Evolutionary conservation across 2,888 invertebrate species (phyloP), one percentile per base, ranked within the genome.

Genomic region (Seira ritae): DNA sequence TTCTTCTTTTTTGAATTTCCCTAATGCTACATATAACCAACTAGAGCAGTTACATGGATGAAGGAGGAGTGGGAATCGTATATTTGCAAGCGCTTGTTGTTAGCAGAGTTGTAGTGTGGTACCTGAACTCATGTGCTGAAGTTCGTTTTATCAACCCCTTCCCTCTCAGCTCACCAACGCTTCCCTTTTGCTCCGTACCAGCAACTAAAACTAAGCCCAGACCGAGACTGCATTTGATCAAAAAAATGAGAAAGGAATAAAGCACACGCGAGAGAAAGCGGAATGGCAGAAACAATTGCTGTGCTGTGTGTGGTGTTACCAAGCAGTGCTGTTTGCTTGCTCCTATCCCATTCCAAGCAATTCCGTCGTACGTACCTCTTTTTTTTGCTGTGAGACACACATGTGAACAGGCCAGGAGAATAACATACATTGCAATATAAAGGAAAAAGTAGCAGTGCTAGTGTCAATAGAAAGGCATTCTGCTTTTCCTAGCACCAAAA

Each of bases 91-190:
- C 31, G 31, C 12, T 55, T 55, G 17, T 12, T 55, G 55, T 55
- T 55, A 55, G 50, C 62, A 65, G 62, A 55, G 55, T 12, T 79
- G 72, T 79, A 72, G 55, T 79, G 79, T 37, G 79, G 79, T 79
- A 79, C 79, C 79, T 79, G 79, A 72, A 73, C 79, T 70, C 79
- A 66, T 73, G 73, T 79, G 65, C 55, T 74, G 74, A 74, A 74
- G 66, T 65, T 42, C 22, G 74, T 74, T 55, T 55, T 79, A 72
- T 76, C 74, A 55, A 55, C 55, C 55, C 31, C 31, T 31, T 31
- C 31, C 31, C 8, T 31, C 31, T 31, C 31, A 31, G 31, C n/a
- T n/a, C 31, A 31, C 2, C 31, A 31, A 31, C 31, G 31, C 55
- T 17, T 55, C 76, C 67, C 60, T 68, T 46, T 19, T 31, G 66